Conservation (phyloP, 2,113 vertebrate genomes). For the Prionailurus viverrinus region DNA sequence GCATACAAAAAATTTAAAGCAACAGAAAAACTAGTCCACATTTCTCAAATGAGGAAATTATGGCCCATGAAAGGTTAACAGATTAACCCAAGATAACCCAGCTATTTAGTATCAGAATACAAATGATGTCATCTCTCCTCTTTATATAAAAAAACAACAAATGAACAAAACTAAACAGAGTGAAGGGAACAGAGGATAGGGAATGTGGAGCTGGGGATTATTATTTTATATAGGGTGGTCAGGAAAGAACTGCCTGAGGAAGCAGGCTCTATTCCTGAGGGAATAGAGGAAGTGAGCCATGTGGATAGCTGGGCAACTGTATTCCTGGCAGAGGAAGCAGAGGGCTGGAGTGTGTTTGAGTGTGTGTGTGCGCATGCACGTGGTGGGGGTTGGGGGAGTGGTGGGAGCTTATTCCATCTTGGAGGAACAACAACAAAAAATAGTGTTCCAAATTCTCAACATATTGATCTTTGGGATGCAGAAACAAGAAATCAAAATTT, state of each 20-base stretch:
- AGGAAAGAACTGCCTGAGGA: neutral
- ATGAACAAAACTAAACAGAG: neutral
- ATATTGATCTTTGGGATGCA: slow-evolving; percentile 3
- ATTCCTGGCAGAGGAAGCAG: neutral
- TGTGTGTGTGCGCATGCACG: neutral
- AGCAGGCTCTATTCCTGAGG: neutral
- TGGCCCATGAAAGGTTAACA: neutral
- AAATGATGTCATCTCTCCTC: neutral
- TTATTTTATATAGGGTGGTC: neutral
- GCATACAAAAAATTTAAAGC: too few species aligned
- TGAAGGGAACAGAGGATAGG: neutral
- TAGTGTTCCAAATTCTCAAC: slow-evolving; percentile 14
- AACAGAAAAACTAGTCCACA: neutral
- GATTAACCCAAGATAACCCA: neutral
- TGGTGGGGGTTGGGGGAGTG: too few species aligned
- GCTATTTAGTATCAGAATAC: neutral
- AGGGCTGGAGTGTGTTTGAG: neutral
- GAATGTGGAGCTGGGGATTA: neutral
- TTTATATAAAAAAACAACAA: neutral
- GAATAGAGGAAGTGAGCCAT: neutral
- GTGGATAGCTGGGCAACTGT: neutral
- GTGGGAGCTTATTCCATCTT: neutral
- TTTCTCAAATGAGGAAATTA: slow-evolving; percentile 9
- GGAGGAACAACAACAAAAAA: neutral
- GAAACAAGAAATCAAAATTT: slow-evolving; percentile 39